Evolutionary conservation across 2,888 invertebrate genomes (phyloP).

Genomic region (Amiota minor): DNA sequence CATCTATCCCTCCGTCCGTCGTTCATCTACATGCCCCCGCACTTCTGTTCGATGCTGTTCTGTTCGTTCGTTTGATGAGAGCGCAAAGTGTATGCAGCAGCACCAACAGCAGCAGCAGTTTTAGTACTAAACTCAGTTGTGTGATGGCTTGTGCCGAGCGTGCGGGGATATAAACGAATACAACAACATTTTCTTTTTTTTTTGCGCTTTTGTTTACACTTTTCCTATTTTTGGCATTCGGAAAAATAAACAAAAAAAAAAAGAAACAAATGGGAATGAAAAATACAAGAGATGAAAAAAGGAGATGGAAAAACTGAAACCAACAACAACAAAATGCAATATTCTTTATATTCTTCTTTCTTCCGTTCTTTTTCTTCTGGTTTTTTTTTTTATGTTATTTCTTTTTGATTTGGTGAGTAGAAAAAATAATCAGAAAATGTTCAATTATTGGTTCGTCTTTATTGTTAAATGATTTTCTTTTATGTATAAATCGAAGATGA

Average conservation of each 20-base stretch:
- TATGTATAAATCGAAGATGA: background rate
- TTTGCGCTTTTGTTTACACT: conserved; percentile 62
- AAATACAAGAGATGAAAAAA: background rate
- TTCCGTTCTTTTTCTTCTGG: too few relatives aligned
- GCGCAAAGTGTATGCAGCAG: too few relatives aligned
- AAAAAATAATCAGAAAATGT: background rate
- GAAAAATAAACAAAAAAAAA: conserved; percentile 59
- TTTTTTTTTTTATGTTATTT: background rate
- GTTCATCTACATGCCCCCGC: conserved; percentile 41
- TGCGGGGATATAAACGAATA: background rate
- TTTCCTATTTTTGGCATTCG: conserved; percentile 63
- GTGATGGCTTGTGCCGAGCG: background rate
- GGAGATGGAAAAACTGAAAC: background rate
- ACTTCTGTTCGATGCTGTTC: too few relatives aligned
- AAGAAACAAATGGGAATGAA: background rate
- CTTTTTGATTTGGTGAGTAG: background rate
- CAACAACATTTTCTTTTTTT: conserved; percentile 36
- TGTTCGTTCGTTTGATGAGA: too few relatives aligned
- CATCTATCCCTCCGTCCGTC: background rate
- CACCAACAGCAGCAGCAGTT: too few relatives aligned
- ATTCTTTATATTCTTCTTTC: too few relatives aligned
- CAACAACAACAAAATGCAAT: background rate
- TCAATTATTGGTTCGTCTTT: background rate
- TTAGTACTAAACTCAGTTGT: background rate
- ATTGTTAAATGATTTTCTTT: background rate